A percentile compares a stretch with the other conserved stretches of the same genome.
These are phyloP conservation scores for Clarias laeviceps DNA, from an alignment of 2,797 vertebrate genomes.

Conservation along the genomic window DNA sequence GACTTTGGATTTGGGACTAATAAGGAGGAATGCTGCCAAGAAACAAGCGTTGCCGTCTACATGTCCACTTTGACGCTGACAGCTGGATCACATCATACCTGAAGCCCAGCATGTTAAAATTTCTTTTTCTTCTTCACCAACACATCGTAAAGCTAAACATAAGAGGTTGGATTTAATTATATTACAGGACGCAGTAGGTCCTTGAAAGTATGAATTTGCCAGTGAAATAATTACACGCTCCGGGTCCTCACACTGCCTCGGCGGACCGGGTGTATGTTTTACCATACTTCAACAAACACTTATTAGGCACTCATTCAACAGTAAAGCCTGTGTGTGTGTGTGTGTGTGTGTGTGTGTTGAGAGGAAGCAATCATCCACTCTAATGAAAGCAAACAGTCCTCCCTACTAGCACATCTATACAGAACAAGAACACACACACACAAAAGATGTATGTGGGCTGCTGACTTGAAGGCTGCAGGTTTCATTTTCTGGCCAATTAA, in stretches of 20 bases:
- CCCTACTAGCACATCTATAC: constrained; percentile 17
- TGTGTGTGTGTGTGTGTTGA: constrained; percentile 9
- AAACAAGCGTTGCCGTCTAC: not conserved
- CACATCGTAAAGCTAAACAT: not conserved
- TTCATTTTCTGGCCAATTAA: not conserved
- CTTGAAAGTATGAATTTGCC: constrained; percentile 23
- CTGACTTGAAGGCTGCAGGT: not conserved
- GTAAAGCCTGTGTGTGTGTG: constrained; percentile 9
- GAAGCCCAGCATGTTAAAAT: not conserved
- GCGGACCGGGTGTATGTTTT: constrained; percentile 2
- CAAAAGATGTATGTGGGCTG: not conserved
- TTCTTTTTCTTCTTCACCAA: constrained; percentile 7
- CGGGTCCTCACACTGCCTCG: constrained; percentile 6
- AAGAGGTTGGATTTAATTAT: constrained; percentile 21
- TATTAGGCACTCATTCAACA: constrained; percentile 38
- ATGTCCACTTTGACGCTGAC: not conserved
- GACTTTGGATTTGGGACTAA: not conserved
- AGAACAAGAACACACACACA: not conserved
- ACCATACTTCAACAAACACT: constrained; percentile 44
- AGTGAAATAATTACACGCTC: constrained; percentile 20
- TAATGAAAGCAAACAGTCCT: constrained; percentile 45
- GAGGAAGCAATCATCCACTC: constrained; percentile 41
- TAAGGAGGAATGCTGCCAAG: not conserved
- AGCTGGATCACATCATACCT: not conserved
- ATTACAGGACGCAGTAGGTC: not conserved